Percentiles rank a stretch among this genome's conserved stretches.
Conservation (phyloP, 2,797 vertebrate genomes). For the Morelia viridis region DNA sequence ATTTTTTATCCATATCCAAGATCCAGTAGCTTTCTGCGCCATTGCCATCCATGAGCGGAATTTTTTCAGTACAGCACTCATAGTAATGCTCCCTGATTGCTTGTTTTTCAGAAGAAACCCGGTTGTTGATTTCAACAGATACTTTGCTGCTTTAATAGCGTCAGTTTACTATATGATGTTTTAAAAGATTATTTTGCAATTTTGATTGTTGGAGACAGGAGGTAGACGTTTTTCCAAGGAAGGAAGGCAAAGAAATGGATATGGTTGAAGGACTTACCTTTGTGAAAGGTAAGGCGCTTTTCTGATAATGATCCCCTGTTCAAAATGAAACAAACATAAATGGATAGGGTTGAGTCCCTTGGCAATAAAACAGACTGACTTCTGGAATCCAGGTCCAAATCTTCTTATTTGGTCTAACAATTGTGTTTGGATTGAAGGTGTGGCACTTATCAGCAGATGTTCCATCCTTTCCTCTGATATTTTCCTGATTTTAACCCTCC, state of each 20-base stretch:
- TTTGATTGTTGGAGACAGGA: not conserved
- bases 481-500: no score
- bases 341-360: not conserved
- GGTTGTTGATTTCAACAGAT: not conserved
- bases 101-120: not conserved
- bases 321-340: conserved; percentile 31
- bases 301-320: conserved; percentile 85
- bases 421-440: no score
- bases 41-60: not conserved
- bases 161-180: not conserved
- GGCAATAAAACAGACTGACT: not conserved
- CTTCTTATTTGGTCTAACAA: not conserved
- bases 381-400: not conserved
- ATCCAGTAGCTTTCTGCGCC: not conserved
- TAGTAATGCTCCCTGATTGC: not conserved
- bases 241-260: not conserved
- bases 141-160: not conserved
- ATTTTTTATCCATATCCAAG: not conserved
- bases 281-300: conserved; percentile 82
- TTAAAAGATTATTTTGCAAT: not conserved
- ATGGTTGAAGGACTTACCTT: conserved; percentile 71
- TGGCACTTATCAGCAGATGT: no score
- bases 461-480: no score
- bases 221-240: not conserved
- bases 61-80: not conserved